phyloP scores from a whole-genome alignment of 2,888 invertebrate species.

The Athripsodes cinereus region DNA sequence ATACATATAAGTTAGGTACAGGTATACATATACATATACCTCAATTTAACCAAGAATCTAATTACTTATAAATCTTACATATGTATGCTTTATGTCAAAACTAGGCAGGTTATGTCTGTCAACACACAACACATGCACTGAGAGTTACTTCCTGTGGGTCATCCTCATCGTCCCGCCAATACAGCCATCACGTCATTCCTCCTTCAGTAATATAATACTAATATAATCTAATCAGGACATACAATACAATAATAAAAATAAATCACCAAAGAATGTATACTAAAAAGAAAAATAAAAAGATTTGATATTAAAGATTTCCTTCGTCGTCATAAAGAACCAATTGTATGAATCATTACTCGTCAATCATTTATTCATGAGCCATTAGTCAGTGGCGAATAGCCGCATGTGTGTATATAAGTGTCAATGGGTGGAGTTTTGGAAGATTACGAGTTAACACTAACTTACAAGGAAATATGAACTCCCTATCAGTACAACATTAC shows the following conservation, averaged over 20 bases:
- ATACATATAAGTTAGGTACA: not conserved
- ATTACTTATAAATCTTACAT: not conserved
- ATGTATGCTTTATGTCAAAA: not conserved
- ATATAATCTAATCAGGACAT: too few species aligned
- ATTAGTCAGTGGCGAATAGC: not conserved
- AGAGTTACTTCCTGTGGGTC: not conserved
- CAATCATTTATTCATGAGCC: not conserved
- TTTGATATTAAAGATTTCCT: not conserved
- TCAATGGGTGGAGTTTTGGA: too few species aligned
- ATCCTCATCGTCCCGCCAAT: too few species aligned
- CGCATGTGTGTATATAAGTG: too few species aligned
- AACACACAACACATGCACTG: not conserved
- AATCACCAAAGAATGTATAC: not conserved
- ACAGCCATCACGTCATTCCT: too few species aligned
- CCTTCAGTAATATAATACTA: too few species aligned
- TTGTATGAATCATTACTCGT: not conserved
- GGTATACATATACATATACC: not conserved
- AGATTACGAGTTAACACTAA: too few species aligned
- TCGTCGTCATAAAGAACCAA: not conserved
- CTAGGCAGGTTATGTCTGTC: slow-evolving; percentile 1
- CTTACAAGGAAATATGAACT: too few species aligned
- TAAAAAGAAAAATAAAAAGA: not conserved
- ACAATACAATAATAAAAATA: not conserved
- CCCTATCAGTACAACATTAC: too few species aligned
- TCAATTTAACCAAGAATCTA: not conserved